Conservation (phyloP, 2,113 vertebrate species). For the Stictonetta naevosa region DNA sequence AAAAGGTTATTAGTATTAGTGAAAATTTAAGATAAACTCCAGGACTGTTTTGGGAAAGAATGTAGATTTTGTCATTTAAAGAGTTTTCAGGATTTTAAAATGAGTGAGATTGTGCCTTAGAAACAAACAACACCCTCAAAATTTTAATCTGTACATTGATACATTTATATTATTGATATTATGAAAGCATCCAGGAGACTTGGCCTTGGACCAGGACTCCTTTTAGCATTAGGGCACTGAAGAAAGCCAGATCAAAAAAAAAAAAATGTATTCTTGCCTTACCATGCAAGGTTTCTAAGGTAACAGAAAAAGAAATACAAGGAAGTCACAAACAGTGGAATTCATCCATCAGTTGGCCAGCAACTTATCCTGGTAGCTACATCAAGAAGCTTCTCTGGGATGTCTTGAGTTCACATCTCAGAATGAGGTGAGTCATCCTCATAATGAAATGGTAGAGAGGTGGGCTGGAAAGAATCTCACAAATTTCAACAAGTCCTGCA, state of each 20-base stretch:
- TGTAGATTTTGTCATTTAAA: not conserved
- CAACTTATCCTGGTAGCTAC: not conserved
- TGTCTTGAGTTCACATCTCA: not conserved
- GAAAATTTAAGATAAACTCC: not conserved
- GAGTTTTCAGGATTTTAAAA: not conserved
- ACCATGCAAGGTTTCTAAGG: not conserved
- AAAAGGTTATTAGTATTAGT: not conserved
- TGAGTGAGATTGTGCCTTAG: not conserved
- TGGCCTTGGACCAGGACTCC: not conserved
- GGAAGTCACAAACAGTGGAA: not conserved
- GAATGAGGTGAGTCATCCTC: accelerated
- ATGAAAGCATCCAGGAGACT: not conserved
- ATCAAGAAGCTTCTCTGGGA: not conserved
- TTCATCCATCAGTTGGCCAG: not conserved
- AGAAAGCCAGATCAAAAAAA: not conserved
- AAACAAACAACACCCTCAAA: not conserved
- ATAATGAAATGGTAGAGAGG: not conserved
- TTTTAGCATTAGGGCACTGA: not conserved
- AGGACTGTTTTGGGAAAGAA: not conserved
- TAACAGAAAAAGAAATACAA: not conserved
- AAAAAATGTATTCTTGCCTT: not conserved
- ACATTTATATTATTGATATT: no score
- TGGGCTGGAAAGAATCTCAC: no score
- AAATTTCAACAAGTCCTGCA: no score
- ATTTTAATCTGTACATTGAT: not conserved